These are phyloP conservation scores for Alouatta palliata DNA, from an alignment of 2,113 vertebrate species.

Conservation along the genomic window DNA sequence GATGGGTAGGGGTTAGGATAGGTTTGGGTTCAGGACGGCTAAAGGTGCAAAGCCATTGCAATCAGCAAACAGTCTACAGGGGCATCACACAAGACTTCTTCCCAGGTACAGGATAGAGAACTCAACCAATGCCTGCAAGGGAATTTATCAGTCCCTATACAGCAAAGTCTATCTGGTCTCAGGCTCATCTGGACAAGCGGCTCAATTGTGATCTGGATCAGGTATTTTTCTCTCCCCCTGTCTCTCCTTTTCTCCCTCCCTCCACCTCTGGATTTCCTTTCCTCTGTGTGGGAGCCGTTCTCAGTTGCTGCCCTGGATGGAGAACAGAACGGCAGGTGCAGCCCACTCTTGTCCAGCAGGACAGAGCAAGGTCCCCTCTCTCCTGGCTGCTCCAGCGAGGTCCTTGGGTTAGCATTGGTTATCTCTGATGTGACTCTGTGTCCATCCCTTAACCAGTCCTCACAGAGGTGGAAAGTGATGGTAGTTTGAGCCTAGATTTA, in stretches of 20 bases:
- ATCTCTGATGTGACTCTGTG: background rate
- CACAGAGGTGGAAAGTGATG: too few relatives aligned
- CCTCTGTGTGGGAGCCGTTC: background rate
- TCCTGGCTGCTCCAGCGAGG: background rate
- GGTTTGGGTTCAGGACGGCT: background rate
- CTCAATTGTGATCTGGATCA: background rate
- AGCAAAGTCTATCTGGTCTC: background rate
- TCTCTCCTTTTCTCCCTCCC: rapidly evolving
- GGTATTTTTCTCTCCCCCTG: background rate
- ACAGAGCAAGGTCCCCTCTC: background rate
- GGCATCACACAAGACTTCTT: background rate
- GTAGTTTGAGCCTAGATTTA: background rate
- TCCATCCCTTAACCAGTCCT: background rate
- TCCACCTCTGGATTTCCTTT: background rate
- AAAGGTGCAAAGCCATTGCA: background rate
- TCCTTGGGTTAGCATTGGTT: rapidly evolving
- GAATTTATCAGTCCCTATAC: background rate
- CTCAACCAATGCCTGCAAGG: background rate
- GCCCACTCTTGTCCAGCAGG: background rate
- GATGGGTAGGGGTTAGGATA: background rate
- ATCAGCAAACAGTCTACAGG: too few relatives aligned
- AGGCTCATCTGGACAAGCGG: background rate
- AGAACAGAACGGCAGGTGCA: background rate
- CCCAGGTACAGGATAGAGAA: background rate
- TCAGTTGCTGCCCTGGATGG: background rate